Evolutionary conservation across 2,888 invertebrate genomes (phyloP).

Genomic region (Drosophila rellima): DNA sequence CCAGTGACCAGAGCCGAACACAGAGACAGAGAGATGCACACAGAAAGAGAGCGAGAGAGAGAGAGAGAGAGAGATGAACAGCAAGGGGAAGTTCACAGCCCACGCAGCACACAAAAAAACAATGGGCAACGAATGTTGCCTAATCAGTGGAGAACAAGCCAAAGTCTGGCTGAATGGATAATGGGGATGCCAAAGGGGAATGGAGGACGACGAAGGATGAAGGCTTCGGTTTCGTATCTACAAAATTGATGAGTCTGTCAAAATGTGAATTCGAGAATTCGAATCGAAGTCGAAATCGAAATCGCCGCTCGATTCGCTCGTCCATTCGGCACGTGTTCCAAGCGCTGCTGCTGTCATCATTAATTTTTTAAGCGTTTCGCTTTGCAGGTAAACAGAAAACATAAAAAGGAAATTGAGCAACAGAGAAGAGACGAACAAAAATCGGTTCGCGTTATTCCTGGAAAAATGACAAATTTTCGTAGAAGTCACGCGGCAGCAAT

Average conservation of each 20-base stretch:
- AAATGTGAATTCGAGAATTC: conserved; percentile 79
- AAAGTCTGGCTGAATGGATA: neutral
- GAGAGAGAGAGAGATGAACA: conserved; percentile 1
- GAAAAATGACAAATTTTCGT: conserved; percentile 77
- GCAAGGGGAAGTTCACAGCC: conserved; percentile 35
- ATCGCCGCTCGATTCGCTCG: conserved; percentile 28
- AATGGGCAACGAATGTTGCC: conserved; percentile 68
- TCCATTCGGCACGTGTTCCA: conserved; percentile 69
- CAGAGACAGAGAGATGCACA: neutral
- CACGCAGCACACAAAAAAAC: conserved; percentile 60
- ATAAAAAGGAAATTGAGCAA: conserved; percentile 23
- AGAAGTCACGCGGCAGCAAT: conserved; percentile 66
- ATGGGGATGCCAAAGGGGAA: neutral
- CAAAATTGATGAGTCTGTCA: conserved; percentile 82
- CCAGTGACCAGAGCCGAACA: conserved; percentile 26
- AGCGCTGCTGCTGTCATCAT: conserved; percentile 68
- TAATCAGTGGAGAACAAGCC: conserved; percentile 59
- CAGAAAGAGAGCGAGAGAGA: conserved; percentile 2
- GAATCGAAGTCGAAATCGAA: conserved; percentile 14
- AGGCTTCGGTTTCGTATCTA: conserved; percentile 61
- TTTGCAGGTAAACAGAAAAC: conserved; percentile 48
- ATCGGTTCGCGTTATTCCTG: conserved; percentile 54
- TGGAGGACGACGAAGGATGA: conserved; percentile 21
- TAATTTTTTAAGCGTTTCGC: conserved; percentile 75
- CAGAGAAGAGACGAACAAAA: neutral